Conservation (phyloP, 2,113 vertebrate species). For the Willisornis vidua region DNA sequence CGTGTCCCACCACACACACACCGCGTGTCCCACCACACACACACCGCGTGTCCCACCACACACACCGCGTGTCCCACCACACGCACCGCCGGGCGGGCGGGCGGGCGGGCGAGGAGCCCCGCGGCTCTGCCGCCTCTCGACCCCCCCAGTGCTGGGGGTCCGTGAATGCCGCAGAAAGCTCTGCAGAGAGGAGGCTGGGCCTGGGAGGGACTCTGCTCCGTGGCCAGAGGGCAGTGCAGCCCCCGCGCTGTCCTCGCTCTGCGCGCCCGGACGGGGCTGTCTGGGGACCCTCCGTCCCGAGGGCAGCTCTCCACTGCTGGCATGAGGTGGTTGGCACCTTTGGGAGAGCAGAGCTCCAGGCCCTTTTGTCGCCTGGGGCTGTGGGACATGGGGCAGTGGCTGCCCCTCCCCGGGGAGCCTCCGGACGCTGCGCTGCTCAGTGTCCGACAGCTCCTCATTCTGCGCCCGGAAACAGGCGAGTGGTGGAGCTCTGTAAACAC, state of each 20-base stretch:
- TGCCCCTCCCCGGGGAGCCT: neutral
- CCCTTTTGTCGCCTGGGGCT: too few species aligned
- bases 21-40: neutral
- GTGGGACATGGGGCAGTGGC: neutral
- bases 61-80: neutral
- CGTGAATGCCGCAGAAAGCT: accelerated
- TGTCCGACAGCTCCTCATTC: neutral
- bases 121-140: neutral
- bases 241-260: accelerated
- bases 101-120: accelerated
- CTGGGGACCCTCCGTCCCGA: accelerated
- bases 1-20: accelerated
- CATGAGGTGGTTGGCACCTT: neutral
- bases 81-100: accelerated
- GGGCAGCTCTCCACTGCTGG: neutral
- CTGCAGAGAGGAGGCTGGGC: neutral
- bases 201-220: accelerated
- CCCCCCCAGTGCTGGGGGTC: accelerated
- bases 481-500: neutral
- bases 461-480: neutral
- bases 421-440: accelerated
- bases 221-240: neutral
- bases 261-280: accelerated
- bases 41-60: neutral
- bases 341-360: neutral